A percentile compares a stretch with the other conserved stretches of the same genome.
These are phyloP conservation scores for Clivina fossor DNA, from an alignment of 2,888 invertebrate genomes.

Conservation along the genomic window DNA sequence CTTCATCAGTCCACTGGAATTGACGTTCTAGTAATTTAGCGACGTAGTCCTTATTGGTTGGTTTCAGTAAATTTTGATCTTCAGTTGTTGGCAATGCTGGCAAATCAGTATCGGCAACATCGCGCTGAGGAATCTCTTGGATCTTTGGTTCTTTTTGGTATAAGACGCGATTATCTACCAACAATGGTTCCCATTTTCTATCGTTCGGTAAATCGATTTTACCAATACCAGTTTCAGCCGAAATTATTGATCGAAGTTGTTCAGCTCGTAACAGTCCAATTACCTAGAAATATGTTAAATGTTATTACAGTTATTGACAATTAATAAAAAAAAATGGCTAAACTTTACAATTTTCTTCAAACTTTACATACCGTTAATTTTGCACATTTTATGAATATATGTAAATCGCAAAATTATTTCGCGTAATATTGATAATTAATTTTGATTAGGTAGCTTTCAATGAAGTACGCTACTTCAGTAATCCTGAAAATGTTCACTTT, in stretches of 20 bases:
- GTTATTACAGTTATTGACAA: too few relatives aligned
- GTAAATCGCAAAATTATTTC: too few relatives aligned
- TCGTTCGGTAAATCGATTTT: constrained; percentile 7
- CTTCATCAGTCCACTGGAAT: constrained; percentile 55
- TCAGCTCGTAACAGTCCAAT: constrained; percentile 71
- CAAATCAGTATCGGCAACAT: constrained; percentile 22
- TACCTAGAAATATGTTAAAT: constrained; percentile 5
- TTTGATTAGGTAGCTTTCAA: too few relatives aligned
- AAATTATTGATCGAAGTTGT: constrained; percentile 65
- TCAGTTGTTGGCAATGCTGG: constrained; percentile 47
- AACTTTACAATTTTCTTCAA: too few relatives aligned
- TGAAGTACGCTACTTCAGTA: too few relatives aligned
- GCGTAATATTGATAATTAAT: too few relatives aligned
- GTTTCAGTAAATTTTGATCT: constrained; percentile 51
- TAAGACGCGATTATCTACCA: constrained; percentile 45
- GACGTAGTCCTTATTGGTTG: constrained; percentile 50
- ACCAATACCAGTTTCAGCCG: constrained; percentile 54
- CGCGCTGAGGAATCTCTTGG: constrained; percentile 31
- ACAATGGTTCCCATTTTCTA: constrained; percentile 46
- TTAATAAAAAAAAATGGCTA: too few relatives aligned
- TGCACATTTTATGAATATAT: too few relatives aligned
- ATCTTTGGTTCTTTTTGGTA: constrained; percentile 41
- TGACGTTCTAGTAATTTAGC: constrained; percentile 54
- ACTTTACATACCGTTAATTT: too few relatives aligned
- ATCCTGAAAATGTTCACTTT: too few relatives aligned